Percentiles rank a stretch among this genome's conserved stretches.
These are phyloP conservation scores for Podabrus alpinus DNA, from an alignment of 2,888 invertebrate genomes.

Conservation along the genomic window DNA sequence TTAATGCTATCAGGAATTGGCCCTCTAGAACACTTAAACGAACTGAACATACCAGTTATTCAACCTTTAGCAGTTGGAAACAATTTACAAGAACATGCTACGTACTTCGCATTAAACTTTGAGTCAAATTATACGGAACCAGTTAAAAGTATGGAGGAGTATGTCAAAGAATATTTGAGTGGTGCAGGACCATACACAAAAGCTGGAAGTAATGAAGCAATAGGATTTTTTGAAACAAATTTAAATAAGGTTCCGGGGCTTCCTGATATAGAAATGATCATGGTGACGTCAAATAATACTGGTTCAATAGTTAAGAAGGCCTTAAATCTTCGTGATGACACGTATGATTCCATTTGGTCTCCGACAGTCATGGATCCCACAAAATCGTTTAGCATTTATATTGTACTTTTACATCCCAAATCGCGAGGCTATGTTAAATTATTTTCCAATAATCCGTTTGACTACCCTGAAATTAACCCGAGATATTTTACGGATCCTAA, in stretches of 20 bases:
- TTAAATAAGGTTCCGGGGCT: not conserved
- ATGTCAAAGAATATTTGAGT: slow-evolving; percentile 30
- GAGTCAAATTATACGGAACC: slow-evolving; percentile 24
- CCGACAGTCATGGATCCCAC: slow-evolving; percentile 12
- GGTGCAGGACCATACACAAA: slow-evolving; percentile 33
- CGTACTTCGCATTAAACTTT: slow-evolving; percentile 32
- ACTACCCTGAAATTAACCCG: slow-evolving; percentile 68
- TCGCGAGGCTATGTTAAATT: slow-evolving; percentile 59
- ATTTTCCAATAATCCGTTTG: slow-evolving; percentile 61
- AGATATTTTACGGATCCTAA: slow-evolving; percentile 62
- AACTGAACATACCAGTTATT: slow-evolving; percentile 33
- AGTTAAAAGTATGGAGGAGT: slow-evolving; percentile 4
- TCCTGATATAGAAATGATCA: slow-evolving; percentile 29
- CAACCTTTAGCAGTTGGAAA: slow-evolving; percentile 37
- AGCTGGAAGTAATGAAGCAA: slow-evolving; percentile 16
- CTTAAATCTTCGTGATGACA: slow-evolving; percentile 18
- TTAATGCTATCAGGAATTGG: slow-evolving; percentile 45
- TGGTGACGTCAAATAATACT: slow-evolving; percentile 12
- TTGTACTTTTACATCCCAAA: slow-evolving; percentile 57
- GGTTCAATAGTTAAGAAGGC: not conserved
- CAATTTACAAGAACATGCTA: slow-evolving; percentile 38
- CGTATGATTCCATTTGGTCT: slow-evolving; percentile 7
- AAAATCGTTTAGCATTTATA: slow-evolving; percentile 49
- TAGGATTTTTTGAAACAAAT: slow-evolving; percentile 18
- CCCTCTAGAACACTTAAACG: slow-evolving; percentile 34